Percentiles rank a stretch among this genome's conserved stretches.
Evolutionary conservation across 1,140 invertebrate genomes (phyloP).

Genomic region (Panonychus citri): DNA sequence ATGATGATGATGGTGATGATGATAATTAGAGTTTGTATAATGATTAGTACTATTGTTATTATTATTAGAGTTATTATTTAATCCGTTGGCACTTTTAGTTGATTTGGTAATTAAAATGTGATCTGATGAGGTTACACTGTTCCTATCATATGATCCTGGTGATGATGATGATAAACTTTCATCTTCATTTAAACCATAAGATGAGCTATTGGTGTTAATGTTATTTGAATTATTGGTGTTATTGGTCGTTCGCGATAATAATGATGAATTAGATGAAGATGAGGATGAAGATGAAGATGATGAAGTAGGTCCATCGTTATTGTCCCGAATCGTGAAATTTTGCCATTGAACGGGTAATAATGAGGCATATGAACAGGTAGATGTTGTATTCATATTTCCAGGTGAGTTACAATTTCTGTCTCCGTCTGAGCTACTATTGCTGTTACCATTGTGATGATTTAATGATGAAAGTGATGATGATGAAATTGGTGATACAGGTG

Average conservation of each 20-base stretch:
- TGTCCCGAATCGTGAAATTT: background rate
- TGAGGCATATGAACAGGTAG: background rate
- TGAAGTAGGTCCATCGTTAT: constrained; percentile 6
- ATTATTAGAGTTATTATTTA: no score
- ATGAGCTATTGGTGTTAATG: background rate
- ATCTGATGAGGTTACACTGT: constrained; percentile 29
- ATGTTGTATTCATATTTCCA: background rate
- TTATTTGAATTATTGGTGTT: no score
- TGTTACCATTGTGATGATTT: background rate
- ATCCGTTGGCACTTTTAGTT: constrained; percentile 35
- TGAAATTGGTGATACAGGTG: background rate
- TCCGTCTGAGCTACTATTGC: constrained; percentile 15
- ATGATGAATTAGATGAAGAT: background rate
- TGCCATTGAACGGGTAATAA: constrained; percentile 5
- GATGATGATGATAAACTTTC: constrained; percentile 30
- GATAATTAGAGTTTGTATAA: constrained; percentile 47
- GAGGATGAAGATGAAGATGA: background rate
- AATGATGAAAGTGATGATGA: background rate
- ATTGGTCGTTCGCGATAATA: background rate
- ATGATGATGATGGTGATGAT: constrained; percentile 15
- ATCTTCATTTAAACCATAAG: constrained; percentile 21
- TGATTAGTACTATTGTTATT: no score
- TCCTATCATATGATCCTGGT: constrained; percentile 27
- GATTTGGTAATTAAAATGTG: constrained; percentile 31
- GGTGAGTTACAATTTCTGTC: background rate